A percentile compares a stretch with the other conserved stretches of the same genome.
Evolutionary conservation across 2,888 invertebrate genomes (phyloP).

Genomic region (Meta bourneti): DNA sequence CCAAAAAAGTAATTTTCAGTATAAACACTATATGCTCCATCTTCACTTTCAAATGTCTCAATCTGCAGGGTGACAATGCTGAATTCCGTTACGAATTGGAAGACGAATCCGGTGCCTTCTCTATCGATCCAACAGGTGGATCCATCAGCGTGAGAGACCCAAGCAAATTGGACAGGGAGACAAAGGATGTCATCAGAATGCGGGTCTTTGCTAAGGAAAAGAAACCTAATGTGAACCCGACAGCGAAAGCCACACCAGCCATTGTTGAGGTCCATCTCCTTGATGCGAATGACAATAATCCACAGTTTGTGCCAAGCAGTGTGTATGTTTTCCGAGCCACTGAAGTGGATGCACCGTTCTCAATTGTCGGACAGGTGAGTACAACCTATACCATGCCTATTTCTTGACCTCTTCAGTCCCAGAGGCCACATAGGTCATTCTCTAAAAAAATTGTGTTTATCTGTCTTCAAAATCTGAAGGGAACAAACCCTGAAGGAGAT

Average conservation of each 20-base stretch:
- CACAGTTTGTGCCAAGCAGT: constrained; percentile 91
- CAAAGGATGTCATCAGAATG: constrained; percentile 87
- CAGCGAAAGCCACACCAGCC: constrained; percentile 83
- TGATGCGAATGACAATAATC: constrained; percentile 95
- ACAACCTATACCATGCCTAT: no score
- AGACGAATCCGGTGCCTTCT: constrained; percentile 88
- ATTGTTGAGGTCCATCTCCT: constrained; percentile 84
- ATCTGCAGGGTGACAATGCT: constrained; percentile 87
- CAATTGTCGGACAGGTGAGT: constrained; percentile 86
- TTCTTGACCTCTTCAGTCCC: no score
- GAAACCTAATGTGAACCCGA: constrained; percentile 85
- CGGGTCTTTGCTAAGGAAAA: constrained; percentile 86
- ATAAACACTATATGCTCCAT: no score
- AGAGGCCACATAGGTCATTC: no score
- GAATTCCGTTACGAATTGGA: constrained; percentile 90
- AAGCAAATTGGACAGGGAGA: constrained; percentile 89
- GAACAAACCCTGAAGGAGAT: no score
- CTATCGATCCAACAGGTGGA: constrained; percentile 89
- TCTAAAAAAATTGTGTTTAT: no score
- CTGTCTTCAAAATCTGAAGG: no score
- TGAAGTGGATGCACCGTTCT: constrained; percentile 86
- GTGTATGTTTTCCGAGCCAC: constrained; percentile 89
- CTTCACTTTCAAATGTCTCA: no score
- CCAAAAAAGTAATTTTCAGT: no score
- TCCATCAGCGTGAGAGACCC: constrained; percentile 91